phyloP scores from a whole-genome alignment of 2,888 invertebrate genomes.

The Phania funesta region DNA sequence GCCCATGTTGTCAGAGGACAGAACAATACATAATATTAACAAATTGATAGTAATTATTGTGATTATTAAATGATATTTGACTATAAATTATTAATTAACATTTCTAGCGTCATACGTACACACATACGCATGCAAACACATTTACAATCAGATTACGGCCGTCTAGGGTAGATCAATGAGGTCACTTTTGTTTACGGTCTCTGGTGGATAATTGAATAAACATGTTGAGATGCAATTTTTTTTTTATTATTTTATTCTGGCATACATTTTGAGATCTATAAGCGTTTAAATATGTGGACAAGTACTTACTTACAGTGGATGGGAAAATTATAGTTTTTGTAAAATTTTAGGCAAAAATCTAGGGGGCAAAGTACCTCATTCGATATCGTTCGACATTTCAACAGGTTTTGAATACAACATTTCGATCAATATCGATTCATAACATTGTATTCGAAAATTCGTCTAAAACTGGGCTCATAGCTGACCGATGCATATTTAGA shows the following conservation, averaged over 20 bases:
- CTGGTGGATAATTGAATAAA: slow-evolving; percentile 65
- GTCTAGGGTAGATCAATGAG: slow-evolving; percentile 62
- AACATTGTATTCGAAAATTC: too few species aligned
- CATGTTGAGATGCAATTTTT: slow-evolving; percentile 64
- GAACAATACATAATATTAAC: slow-evolving; percentile 41
- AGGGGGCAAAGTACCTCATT: too few species aligned
- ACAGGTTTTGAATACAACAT: too few species aligned
- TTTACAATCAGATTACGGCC: slow-evolving; percentile 47
- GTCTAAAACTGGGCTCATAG: too few species aligned
- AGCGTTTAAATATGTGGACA: slow-evolving; percentile 28
- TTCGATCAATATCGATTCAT: too few species aligned
- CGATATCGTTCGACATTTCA: too few species aligned
- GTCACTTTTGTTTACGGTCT: slow-evolving; percentile 64
- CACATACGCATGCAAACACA: neutral
- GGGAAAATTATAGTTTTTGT: neutral
- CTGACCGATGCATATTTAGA: too few species aligned
- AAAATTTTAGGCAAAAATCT: too few species aligned
- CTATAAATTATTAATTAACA: slow-evolving; percentile 58
- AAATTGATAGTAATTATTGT: slow-evolving; percentile 51
- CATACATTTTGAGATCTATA: slow-evolving; percentile 59
- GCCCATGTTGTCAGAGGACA: slow-evolving; percentile 40
- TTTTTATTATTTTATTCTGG: slow-evolving; percentile 41
- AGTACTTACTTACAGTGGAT: slow-evolving; percentile 44
- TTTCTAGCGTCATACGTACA: slow-evolving; percentile 59
- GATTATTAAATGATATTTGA: slow-evolving; percentile 14